Evolutionary conservation across 2,113 vertebrate species (phyloP), one percentile per base, ranked within the genome.

Genomic region (Aleadryas rufinucha): DNA sequence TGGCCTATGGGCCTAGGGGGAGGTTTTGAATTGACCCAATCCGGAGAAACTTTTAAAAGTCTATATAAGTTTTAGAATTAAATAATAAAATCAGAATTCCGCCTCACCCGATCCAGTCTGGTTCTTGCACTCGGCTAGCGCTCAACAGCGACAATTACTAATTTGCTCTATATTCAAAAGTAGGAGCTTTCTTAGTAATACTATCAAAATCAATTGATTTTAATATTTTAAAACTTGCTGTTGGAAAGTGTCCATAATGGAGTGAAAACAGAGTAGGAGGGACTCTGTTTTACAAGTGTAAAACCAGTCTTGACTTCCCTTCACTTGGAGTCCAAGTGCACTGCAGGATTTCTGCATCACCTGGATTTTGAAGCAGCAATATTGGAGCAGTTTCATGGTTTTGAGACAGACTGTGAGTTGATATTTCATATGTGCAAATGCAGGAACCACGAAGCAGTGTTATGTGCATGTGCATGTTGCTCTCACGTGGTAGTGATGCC

Each of bases 401-500:
- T 59, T 63, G 59, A 59, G 63, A 8, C 39, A 39, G 74, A 7
- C 37, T 22, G 15, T 10, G 45, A 49, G 41, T 49, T 35, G 31
- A 19, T 28, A 66, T 42, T 16, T 64, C 44, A 11, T 35, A 10
- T 30, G 35, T 16, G 5, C 44, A 39, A 50, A 16, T 22, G 22
- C 60, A 59, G 79, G 35, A 86, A 1, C 35, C 53, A 3, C 3
- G 1, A n/a, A 16, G 54, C 4, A 37, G 19, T 10, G 35, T 2
- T 28, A 63, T 11, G 3, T 37, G n/a, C 9, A 1, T 0, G 3
- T 7, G 13, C 28, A 0, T 3, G 20, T 7, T 63, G 3, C 4
- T 2, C 42, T 47, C 14, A 10, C 2, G 0, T 5, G 26, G 39
- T 5, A 5, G 35, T 2, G 7, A 13, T 44, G 44, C 16, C 52